Conservation (phyloP, 1,140 invertebrate species). For the Meloidogyne chitwoodi region DNA sequence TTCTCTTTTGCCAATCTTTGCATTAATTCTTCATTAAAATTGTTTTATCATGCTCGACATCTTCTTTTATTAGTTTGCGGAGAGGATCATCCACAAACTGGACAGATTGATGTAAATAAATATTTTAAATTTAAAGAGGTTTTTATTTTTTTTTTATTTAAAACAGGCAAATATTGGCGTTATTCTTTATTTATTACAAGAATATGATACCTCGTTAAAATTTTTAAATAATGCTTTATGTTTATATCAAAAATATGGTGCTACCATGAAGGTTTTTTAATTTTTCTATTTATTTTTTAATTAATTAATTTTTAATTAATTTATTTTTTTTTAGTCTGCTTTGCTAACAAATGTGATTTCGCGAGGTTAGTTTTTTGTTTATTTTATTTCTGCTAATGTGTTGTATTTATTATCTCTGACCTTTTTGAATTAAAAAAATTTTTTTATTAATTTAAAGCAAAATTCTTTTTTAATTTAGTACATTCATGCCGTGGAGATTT, state of each 20-base stretch:
- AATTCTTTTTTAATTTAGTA: slow-evolving; percentile 16
- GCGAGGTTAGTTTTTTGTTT: background rate
- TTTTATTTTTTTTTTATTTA: slow-evolving; percentile 1
- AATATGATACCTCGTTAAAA: slow-evolving; percentile 29
- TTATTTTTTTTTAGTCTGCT: background rate
- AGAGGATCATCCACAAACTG: slow-evolving; percentile 34
- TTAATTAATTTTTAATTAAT: background rate
- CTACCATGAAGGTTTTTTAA: slow-evolving; percentile 6
- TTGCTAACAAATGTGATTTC: background rate
- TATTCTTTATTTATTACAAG: slow-evolving; percentile 26
- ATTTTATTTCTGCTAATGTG: no score
- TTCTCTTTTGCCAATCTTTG: slow-evolving; percentile 32
- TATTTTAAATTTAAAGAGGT: background rate
- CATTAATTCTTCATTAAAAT: slow-evolving; percentile 25
- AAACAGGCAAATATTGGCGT: slow-evolving; percentile 37
- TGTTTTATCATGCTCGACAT: slow-evolving; percentile 34
- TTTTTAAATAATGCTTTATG: slow-evolving; percentile 31
- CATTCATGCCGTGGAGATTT: slow-evolving; percentile 39
- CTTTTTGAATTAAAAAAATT: no score
- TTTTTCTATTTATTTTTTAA: background rate
- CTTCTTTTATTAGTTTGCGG: slow-evolving; percentile 15
- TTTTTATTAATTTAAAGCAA: background rate
- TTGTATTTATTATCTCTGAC: no score
- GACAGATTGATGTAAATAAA: slow-evolving; percentile 28
- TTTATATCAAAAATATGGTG: slow-evolving; percentile 28